Evolutionary conservation across 2,113 vertebrate genomes (phyloP), one percentile per base, ranked within the genome.

Genomic region (Lophotis ruficrista): DNA sequence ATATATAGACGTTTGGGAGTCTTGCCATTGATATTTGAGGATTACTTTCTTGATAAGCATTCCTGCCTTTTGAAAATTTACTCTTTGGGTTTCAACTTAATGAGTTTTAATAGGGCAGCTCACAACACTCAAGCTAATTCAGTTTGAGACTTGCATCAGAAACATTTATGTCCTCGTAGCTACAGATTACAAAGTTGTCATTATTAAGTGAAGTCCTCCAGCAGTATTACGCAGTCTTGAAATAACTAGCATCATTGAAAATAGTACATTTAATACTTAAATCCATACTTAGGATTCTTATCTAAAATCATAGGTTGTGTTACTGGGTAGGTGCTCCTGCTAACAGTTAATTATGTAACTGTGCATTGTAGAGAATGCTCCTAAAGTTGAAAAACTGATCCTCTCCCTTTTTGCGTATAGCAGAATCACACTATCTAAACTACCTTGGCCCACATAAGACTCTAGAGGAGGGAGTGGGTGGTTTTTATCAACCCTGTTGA

Each of bases 1-100:
- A 10, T 30, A 3, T 58, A 4, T 48, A 15, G 3, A 1, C 27
- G 4, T 65, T 64, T 45, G 14, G 5, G 9, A 2, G 37, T 43
- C 48, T 76, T 47, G 10, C 3, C 2, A 33, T 9, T 83, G 6
- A 2, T 76, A 57, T 53, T 72, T 86, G 10, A 69, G 82, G 35
- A 31, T 51, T 45, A 12, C 53, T 77, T 87, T 78, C 21, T 79
- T 79, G 18, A 14, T 64, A 50, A 68, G 5, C 6, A 27, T 48
- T 75, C 13, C 38, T 65, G n/a, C 17, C 16, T 50, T 37, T 65
- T 76, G 41, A 76, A 84, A 72, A 70, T 21, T 28, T 82, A 25
- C 5, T 75, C 7, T 9, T 56, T 68, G 10, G 2, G 14, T 81
- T 94, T 86, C 31, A 45, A 1, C 9, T 62, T 79, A 8, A 17